Base-by-base conservation (phyloP, 2,888 invertebrate genomes). In the Mythimna lalbum region DNA sequence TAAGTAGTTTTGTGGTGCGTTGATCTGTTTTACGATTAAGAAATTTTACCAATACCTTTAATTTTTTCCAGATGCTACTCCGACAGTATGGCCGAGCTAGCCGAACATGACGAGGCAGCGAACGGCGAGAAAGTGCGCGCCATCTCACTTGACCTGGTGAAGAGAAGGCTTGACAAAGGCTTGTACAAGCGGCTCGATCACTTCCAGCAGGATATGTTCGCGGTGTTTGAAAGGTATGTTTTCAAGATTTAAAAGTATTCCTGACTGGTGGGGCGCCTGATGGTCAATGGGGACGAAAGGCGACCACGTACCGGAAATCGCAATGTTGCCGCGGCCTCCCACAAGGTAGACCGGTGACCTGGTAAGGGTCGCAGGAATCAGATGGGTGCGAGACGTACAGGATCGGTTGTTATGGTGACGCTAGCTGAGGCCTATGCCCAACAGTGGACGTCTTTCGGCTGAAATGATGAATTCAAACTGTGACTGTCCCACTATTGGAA, bases 161-260 rank as follows among this genome's bases (percentile, higher is more conserved):
- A 99, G 91, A 97, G 99, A 31, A 97, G 99, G 31, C 95, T 99
- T 56, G 99, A 99, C 90, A 97, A 98, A 91, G 98, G 99, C 0
- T 97, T 98, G 5, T 99, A 99, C 93, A 98, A 98, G 86, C 97
- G 99, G 9, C 95, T 99, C 77, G 99, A 99, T 92, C 97, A 98
- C 69, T 99, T 99, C 94, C 99, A 99, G 95, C 99, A 99, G 87
- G 99, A 99, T 90, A 97, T 99, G 90, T 99, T 99, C 91, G 97
- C 98, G 49, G 98, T 99, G 78, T 97, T 99, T 90, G 99, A 99
- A 87, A 92, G 96, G 96, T 96, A 70, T 0, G 39, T 55, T 19
- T 27, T 12, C 23, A 23, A 23, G 14, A 23, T 14, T 49, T 7
- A 49, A 49, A 49, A 49, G 3, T 49, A 47, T 19, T 47, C n/a